Evolutionary conservation across 2,888 invertebrate genomes (phyloP).

Genomic region (Agrotis segetum): DNA sequence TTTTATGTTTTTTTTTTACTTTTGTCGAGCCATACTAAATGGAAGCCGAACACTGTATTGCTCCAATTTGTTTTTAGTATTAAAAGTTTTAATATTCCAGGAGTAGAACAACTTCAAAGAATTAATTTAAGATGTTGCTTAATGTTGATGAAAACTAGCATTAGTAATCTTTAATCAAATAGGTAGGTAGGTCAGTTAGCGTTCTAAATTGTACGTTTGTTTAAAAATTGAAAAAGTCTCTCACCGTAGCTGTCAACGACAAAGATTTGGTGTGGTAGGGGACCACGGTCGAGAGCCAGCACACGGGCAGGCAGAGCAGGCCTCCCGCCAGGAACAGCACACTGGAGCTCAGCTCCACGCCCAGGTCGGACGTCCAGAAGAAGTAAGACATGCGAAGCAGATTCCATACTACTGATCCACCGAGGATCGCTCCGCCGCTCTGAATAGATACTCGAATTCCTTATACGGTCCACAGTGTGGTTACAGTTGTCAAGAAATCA

Average conservation of each 20-base stretch:
- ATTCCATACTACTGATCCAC: conserved; percentile 81
- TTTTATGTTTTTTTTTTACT: too few species aligned
- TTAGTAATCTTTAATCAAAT: too few species aligned
- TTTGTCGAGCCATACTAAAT: too few species aligned
- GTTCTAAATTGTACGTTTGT: too few species aligned
- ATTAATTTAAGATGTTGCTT: too few species aligned
- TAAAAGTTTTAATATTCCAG: too few species aligned
- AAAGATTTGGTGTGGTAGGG: conserved; percentile 80
- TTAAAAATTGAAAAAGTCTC: conserved; percentile 10
- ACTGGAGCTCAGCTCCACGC: conserved; percentile 79
- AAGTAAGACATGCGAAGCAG: conserved; percentile 85
- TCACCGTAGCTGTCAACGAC: conserved; percentile 78
- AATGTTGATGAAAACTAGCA: too few species aligned
- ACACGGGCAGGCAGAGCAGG: conserved; percentile 84
- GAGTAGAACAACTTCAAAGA: too few species aligned
- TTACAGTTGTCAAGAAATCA: too few species aligned
- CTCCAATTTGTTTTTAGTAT: too few species aligned
- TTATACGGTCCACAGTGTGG: background rate
- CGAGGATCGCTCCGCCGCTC: conserved; percentile 86
- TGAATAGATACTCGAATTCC: conserved; percentile 46
- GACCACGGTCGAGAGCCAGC: conserved; percentile 85
- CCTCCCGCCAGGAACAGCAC: conserved; percentile 80
- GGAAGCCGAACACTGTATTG: too few species aligned
- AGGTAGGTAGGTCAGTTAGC: too few species aligned
- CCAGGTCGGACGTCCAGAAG: conserved; percentile 87